phyloP scores from a whole-genome alignment of 1,140 invertebrate genomes.

The Arion vulgaris region DNA sequence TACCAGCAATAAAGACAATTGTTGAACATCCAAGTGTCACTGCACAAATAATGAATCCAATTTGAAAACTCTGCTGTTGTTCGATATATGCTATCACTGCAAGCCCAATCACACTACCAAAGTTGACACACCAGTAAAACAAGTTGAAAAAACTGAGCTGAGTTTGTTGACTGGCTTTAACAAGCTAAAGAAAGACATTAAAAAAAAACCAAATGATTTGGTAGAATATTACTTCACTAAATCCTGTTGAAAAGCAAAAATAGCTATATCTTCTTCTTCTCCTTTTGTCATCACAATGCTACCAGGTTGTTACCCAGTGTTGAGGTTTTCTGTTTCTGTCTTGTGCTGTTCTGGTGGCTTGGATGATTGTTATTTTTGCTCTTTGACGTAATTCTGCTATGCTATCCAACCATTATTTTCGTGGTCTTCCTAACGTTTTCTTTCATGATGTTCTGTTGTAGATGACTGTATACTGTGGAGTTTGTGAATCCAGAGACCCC shows the following conservation, averaged over 20 bases:
- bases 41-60: conserved; percentile 72
- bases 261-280: neutral
- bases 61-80: conserved; percentile 72
- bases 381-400: too few relatives aligned
- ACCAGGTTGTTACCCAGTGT: too few relatives aligned
- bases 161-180: conserved; percentile 47
- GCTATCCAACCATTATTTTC: too few relatives aligned
- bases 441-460: too few relatives aligned
- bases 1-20: conserved; percentile 65
- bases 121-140: conserved; percentile 76
- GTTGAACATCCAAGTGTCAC: conserved; percentile 60
- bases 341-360: too few relatives aligned
- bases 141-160: conserved; percentile 74
- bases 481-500: too few relatives aligned
- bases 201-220: neutral
- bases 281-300: too few relatives aligned
- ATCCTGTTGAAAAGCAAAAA: neutral
- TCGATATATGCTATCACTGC: conserved; percentile 74
- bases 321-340: too few relatives aligned
- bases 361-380: too few relatives aligned
- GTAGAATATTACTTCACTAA: neutral
- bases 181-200: conserved; percentile 37
- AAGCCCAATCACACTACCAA: conserved; percentile 74
- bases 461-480: too few relatives aligned
- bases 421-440: too few relatives aligned